phyloP scores from a whole-genome alignment of 2,113 vertebrate species.

The Trinectes maculatus region DNA sequence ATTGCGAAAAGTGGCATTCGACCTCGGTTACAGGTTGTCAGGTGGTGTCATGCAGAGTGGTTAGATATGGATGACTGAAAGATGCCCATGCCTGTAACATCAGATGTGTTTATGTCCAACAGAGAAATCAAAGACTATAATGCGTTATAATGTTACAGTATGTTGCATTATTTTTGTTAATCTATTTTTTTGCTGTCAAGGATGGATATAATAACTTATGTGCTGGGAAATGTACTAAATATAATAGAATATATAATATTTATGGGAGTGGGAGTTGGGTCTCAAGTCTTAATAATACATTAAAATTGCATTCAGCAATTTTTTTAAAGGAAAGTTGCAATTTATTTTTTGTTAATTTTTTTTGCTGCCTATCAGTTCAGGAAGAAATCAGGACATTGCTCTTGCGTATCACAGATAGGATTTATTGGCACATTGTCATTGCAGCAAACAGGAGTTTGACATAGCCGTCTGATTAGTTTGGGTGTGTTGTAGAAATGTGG shows the following conservation, averaged over 20 bases:
- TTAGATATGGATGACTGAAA: constrained; percentile 77
- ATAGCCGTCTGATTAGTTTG: constrained; percentile 85
- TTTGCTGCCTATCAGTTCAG: constrained; percentile 74
- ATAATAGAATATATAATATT: constrained; percentile 69
- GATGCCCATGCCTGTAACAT: constrained; percentile 69
- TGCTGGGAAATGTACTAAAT: constrained; percentile 74
- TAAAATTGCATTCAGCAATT: constrained; percentile 75
- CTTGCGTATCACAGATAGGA: constrained; percentile 66
- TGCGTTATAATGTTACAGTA: constrained; percentile 63
- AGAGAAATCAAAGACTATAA: constrained; percentile 64
- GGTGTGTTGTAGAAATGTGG: constrained; percentile 75
- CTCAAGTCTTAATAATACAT: constrained; percentile 82
- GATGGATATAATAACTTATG: constrained; percentile 76
- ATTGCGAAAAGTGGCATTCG: constrained; percentile 84
- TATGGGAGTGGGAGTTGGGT: constrained; percentile 68
- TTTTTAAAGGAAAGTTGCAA: constrained; percentile 48
- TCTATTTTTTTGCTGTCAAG: constrained; percentile 75
- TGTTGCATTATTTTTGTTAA: constrained; percentile 73
- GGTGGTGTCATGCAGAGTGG: constrained; percentile 20
- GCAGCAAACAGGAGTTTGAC: constrained; percentile 86
- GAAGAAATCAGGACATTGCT: constrained; percentile 78
- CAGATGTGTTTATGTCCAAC: constrained; percentile 63
- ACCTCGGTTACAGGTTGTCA: constrained; percentile 35
- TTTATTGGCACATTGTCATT: constrained; percentile 81
- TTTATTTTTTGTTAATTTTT: constrained; percentile 50